Evolutionary conservation across 92 coral and sea anemone genomes (phyloP).

Genomic region (Zoanthus gigantus): DNA sequence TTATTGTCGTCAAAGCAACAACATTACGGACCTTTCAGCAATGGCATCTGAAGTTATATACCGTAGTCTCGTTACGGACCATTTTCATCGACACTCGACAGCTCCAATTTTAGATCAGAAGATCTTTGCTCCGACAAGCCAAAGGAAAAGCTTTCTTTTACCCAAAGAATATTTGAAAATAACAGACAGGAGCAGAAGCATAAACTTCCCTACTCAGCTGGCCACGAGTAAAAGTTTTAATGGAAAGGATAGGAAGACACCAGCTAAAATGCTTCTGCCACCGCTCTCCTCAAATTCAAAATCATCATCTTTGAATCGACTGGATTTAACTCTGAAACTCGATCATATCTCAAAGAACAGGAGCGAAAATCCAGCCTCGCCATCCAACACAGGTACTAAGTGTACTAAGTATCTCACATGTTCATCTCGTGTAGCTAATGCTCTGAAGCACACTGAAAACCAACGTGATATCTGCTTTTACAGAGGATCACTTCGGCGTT

Average conservation of each 20-base stretch:
- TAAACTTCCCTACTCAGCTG: not conserved
- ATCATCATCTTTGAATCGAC: constrained; percentile 33
- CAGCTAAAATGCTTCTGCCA: not conserved
- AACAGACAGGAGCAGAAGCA: not conserved
- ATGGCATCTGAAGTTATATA: constrained; percentile 14
- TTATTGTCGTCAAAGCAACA: not conserved
- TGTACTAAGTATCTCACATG: not conserved
- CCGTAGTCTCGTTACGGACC: not conserved
- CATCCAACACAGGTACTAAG: not conserved
- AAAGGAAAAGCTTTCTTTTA: not conserved
- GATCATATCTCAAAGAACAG: constrained; percentile 26
- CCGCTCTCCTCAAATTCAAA: constrained; percentile 26
- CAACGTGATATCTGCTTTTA: constrained; percentile 69
- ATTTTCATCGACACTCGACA: not conserved
- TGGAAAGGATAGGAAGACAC: not conserved
- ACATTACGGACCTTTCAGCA: not conserved
- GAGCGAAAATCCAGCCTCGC: not conserved
- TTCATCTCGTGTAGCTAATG: constrained; percentile 78
- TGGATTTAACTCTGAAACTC: constrained; percentile 16
- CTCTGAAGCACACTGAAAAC: constrained; percentile 71
- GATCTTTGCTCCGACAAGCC: not conserved
- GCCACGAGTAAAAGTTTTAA: not conserved
- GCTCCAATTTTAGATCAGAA: not conserved
- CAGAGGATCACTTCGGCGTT: constrained; percentile 62
- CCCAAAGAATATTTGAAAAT: not conserved